phyloP scores from a whole-genome alignment of 2,888 invertebrate species.

The Andrena bicolor region DNA sequence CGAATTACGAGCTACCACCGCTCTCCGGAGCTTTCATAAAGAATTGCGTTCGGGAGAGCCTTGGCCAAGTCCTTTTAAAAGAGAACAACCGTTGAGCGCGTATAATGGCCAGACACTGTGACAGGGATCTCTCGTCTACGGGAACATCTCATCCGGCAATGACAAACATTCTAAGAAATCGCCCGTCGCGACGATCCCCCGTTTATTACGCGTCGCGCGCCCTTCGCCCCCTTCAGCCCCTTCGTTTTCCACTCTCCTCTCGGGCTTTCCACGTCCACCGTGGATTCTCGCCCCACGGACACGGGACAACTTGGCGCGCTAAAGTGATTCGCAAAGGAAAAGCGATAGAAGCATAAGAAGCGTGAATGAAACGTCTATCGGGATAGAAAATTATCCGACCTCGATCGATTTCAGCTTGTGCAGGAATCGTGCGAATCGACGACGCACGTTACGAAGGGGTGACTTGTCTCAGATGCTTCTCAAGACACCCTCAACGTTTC shows the following conservation, averaged over 20 bases:
- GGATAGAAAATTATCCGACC: conserved; percentile 21
- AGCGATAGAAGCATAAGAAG: conserved; percentile 15
- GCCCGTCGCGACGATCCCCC: conserved; percentile 51
- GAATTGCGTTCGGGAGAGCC: conserved; percentile 68
- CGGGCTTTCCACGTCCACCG: neutral
- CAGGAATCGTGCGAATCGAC: neutral
- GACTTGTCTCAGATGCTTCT: conserved; percentile 76
- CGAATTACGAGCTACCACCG: conserved; percentile 65
- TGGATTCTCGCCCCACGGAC: neutral
- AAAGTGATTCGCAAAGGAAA: neutral
- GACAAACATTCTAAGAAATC: conserved; percentile 60
- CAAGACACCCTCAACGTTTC: conserved; percentile 73
- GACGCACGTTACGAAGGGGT: conserved; percentile 49
- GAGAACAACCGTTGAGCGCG: conserved; percentile 70
- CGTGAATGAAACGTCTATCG: conserved; percentile 6
- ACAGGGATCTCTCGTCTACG: conserved; percentile 44
- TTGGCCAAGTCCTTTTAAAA: conserved; percentile 77
- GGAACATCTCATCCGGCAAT: conserved; percentile 57
- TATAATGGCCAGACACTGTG: conserved; percentile 70
- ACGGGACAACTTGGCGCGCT: too few species aligned
- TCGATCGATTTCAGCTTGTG: conserved; percentile 5
- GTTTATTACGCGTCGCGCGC: conserved; percentile 30
- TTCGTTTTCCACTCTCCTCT: neutral
- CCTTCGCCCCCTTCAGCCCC: neutral
- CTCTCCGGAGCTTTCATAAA: conserved; percentile 64